Evolutionary conservation across 1,140 invertebrate genomes (phyloP).

Genomic region (Zaprionus nigranus): DNA sequence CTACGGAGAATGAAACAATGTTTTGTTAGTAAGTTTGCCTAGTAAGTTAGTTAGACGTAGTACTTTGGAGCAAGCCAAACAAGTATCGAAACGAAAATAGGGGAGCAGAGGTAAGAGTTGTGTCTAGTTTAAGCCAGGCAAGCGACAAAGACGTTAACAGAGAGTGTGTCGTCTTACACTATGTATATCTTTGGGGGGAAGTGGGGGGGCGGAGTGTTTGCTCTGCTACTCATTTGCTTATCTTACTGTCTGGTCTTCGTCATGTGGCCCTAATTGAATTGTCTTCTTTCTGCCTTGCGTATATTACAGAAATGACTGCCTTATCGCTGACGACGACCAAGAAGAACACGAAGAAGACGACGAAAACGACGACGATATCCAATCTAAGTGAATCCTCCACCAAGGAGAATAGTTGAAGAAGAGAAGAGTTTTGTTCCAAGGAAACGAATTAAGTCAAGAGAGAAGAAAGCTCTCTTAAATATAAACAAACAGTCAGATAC

Average conservation of each 20-base stretch:
- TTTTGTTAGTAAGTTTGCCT: conserved; percentile 7
- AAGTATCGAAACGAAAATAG: not conserved
- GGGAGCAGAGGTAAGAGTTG: not conserved
- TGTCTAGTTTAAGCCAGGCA: not conserved
- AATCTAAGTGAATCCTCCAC: conserved; percentile 58
- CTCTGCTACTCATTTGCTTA: not conserved
- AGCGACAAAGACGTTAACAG: not conserved
- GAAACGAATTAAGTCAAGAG: conserved; percentile 3
- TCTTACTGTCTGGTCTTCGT: not conserved
- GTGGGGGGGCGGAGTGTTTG: not conserved
- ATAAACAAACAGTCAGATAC: not conserved
- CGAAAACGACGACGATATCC: conserved; percentile 45
- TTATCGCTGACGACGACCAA: conserved; percentile 49
- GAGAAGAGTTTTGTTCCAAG: conserved; percentile 14
- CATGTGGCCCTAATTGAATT: conserved; percentile 17
- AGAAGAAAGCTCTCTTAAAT: not conserved
- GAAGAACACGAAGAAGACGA: conserved; percentile 3
- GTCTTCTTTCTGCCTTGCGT: not conserved
- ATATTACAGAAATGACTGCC: conserved; percentile 70
- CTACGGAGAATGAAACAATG: not conserved
- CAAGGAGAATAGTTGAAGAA: conserved; percentile 48
- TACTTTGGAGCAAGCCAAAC: not conserved
- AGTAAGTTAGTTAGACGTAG: not conserved
- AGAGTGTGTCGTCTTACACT: not conserved
- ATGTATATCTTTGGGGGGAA: not conserved